Evolutionary conservation across 2,888 invertebrate species (phyloP), one percentile per base, ranked within the genome.

Genomic region (Pantelozetes paolii): DNA sequence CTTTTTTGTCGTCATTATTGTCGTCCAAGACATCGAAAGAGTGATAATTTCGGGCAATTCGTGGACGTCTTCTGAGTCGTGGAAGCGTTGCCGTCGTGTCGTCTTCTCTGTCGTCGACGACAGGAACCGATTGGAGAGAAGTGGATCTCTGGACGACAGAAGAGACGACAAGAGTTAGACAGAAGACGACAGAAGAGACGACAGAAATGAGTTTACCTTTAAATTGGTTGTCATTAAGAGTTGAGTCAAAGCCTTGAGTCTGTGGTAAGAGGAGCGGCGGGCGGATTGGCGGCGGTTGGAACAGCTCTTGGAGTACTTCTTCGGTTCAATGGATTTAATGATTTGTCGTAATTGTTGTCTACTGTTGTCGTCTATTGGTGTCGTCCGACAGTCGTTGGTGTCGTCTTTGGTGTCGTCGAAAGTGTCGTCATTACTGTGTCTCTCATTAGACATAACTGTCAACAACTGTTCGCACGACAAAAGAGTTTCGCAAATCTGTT

Each of bases 11-110:
- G 28, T 54, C 54, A 23, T 54, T 64, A 36, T 64, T 64, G 64
- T 64, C 64, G 64, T 64, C 62, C 30, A 32, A 62, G 62, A 62
- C 62, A n/a, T 62, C 64, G 13, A 64, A 36, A 6, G 64, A 64
- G 20, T 36, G 64, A 20, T 36, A 64, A 9, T 5, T 2, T 11
- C 64, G 64, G 2, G 18, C 5, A 8, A 64, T 36, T 30, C 40
- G 36, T 8, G 64, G 64, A 6, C 64, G 64, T 8, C 64, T 23
- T 64, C 64, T 2, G 5, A 64, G 36, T 8, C 64, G 15, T 20
- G 64, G 64, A 2, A 64, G 20, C 6, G 64, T 64, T n/a, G 64
- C 64, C 11, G 64, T 64, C 36, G 64, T 20, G 64, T 64, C 64
- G 64, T 64, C 36, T 18, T 5, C 13, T 15, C 6, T 36, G 36